Conservation (phyloP, 2,113 vertebrate species). For the Oncorhynchus nerka region DNA sequence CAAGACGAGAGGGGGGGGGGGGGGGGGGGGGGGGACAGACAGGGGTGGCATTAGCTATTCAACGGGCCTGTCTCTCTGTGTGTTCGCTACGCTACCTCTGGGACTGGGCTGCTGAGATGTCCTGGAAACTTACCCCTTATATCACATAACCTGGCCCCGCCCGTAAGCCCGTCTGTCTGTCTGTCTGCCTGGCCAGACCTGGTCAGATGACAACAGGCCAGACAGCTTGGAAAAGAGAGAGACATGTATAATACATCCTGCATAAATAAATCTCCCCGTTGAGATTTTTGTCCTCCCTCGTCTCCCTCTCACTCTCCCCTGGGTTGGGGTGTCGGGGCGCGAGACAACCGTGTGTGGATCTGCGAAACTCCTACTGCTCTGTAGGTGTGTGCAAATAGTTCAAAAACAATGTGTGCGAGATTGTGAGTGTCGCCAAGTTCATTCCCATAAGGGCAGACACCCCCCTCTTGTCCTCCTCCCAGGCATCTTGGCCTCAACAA, state of each 20-base stretch:
- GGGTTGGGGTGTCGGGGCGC: not conserved
- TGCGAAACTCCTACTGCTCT: no score
- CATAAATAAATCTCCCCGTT: conserved; percentile 43
- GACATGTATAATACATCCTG: conserved; percentile 68
- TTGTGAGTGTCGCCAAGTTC: not conserved
- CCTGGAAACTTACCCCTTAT: conserved; percentile 36
- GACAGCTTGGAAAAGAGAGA: conserved; percentile 43
- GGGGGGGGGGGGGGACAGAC: not conserved
- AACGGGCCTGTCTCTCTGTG: not conserved
- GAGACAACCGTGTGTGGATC: not conserved
- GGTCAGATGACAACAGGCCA: conserved; percentile 48
- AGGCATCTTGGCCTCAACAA: no score
- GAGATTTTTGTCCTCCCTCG: not conserved
- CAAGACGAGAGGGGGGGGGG: conserved; percentile 37
- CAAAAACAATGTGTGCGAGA: not conserved
- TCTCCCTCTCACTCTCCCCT: not conserved
- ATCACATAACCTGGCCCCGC: conserved; percentile 40
- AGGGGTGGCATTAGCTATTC: conserved; percentile 47
- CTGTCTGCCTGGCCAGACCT: conserved; percentile 44
- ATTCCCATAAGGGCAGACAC: not conserved
- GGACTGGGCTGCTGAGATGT: conserved; percentile 42
- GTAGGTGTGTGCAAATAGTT: no score
- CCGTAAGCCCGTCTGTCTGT: conserved; percentile 13
- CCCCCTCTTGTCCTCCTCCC: no score
- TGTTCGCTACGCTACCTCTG: conserved; percentile 17